These are phyloP conservation scores for Tor tambroides DNA, from an alignment of 2,113 vertebrate genomes.

Conservation along the genomic window DNA sequence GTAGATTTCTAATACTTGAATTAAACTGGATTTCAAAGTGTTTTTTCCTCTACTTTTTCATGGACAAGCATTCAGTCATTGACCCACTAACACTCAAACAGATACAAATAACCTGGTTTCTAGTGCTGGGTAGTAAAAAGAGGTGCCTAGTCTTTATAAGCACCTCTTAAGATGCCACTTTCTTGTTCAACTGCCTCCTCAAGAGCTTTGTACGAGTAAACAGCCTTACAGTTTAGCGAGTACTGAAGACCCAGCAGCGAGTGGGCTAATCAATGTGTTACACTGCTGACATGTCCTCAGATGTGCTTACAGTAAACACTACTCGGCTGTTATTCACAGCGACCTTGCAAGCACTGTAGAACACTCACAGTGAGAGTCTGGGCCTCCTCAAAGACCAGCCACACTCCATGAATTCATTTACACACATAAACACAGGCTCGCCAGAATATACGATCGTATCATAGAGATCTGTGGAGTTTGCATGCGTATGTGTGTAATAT, in stretches of 20 bases:
- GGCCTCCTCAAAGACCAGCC: conserved; percentile 9
- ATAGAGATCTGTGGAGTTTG: background rate
- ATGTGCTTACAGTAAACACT: conserved; percentile 32
- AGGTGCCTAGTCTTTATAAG: background rate
- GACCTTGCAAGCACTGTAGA: conserved; percentile 32
- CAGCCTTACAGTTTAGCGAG: background rate
- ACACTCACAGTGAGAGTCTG: background rate
- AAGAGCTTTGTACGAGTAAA: background rate
- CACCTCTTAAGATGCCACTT: background rate
- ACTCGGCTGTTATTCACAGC: conserved; percentile 16
- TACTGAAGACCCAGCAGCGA: conserved; percentile 26
- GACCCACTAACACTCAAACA: background rate
- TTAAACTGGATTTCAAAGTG: too few species aligned
- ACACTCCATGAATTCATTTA: conserved; percentile 4
- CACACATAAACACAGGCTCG: background rate
- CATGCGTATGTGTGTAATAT: background rate
- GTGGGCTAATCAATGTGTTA: conserved; percentile 27
- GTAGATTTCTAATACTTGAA: too few species aligned
- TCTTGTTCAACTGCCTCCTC: background rate
- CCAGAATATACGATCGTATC: background rate
- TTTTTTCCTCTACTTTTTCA: background rate
- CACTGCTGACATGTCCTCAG: conserved; percentile 18
- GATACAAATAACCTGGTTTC: conserved; percentile 14
- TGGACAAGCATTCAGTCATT: background rate
- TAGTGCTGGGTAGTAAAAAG: background rate